phyloP scores from a whole-genome alignment of 2,888 invertebrate species.

The Strigamia crassipes region DNA sequence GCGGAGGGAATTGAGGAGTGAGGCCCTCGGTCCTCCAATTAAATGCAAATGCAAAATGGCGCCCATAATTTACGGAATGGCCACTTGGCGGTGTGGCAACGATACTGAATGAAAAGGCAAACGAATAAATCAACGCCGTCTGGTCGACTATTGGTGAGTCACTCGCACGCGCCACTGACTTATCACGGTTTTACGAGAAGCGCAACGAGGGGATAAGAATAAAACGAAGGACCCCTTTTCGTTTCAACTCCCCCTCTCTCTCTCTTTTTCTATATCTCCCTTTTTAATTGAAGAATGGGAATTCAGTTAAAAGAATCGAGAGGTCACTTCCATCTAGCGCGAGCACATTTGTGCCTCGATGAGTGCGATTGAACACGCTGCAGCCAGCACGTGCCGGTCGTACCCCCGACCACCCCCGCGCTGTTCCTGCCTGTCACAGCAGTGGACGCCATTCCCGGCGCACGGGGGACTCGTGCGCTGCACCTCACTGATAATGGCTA shows the following conservation, averaged over 20 bases:
- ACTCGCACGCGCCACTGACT: background rate
- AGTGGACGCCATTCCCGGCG: conserved; percentile 3
- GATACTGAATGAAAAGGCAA: background rate
- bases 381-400: background rate
- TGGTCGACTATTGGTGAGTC: background rate
- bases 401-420: no score
- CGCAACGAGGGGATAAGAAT: background rate
- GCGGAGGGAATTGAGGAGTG: background rate
- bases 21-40: conserved; percentile 36
- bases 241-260: background rate
- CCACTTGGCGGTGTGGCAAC: background rate
- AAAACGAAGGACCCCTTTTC: no score
- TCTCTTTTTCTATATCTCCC: background rate
- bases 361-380: background rate
- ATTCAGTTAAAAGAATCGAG: conserved; percentile 3
- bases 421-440: background rate
- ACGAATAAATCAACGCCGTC: conserved; percentile 4
- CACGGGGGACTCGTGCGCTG: background rate
- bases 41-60: conserved; percentile 45
- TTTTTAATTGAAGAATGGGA: conserved; percentile 10
- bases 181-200: background rate
- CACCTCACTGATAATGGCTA: background rate
- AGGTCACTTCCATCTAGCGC: background rate
- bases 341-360: background rate
- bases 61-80: conserved; percentile 1